These are phyloP conservation scores for Poecile montanus DNA, from an alignment of 2,797 vertebrate genomes.

Conservation along the genomic window DNA sequence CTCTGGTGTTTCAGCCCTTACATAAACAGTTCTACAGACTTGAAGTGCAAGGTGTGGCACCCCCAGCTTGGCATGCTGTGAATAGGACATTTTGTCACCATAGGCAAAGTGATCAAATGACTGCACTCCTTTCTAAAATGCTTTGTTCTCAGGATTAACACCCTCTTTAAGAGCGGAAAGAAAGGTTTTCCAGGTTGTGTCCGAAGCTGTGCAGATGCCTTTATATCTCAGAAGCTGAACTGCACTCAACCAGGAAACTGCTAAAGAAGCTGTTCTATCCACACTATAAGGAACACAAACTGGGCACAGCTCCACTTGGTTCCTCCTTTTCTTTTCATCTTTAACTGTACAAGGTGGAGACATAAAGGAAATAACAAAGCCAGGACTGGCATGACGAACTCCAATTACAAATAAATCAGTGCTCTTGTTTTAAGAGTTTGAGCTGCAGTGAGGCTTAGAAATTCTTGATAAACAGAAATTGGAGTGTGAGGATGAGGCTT, in stretches of 20 bases:
- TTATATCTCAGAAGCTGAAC: slow-evolving; percentile 1
- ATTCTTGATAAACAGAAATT: background rate
- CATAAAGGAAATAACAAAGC: background rate
- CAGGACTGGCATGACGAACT: background rate
- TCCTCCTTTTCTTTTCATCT: background rate
- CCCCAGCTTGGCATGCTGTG: background rate
- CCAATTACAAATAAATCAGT: background rate
- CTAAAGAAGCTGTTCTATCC: background rate
- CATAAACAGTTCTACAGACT: background rate
- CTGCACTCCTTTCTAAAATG: background rate
- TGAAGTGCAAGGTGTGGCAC: rapidly evolving
- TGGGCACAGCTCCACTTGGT: background rate
- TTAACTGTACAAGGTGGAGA: background rate
- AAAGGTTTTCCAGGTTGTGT: background rate
- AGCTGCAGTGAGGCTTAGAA: background rate
- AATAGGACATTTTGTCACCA: background rate
- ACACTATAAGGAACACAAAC: background rate
- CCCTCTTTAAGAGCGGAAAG: background rate
- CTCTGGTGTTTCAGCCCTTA: background rate
- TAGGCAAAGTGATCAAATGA: background rate
- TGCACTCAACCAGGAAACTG: background rate
- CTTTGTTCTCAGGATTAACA: background rate
- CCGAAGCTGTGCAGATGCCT: background rate
- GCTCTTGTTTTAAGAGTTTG: background rate
- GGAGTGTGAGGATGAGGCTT: background rate